These are phyloP conservation scores for Myotis lucifugus DNA, from an alignment of 2,113 vertebrate genomes.

Conservation along the genomic window DNA sequence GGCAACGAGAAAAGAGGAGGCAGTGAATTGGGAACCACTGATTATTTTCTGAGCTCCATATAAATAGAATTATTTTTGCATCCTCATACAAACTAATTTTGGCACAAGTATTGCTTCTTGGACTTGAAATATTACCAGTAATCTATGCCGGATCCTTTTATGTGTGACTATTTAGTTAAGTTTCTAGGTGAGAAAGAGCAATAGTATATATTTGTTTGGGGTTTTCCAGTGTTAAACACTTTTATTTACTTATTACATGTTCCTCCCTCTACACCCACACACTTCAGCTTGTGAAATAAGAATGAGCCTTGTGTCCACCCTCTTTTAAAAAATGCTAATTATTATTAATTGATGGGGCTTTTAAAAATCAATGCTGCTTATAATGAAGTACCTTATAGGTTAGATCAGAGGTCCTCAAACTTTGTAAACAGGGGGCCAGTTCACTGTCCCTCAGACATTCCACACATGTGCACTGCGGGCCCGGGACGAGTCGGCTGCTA, in stretches of 20 bases:
- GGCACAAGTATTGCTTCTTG: background rate
- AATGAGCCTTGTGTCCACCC: background rate
- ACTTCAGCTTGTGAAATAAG: background rate
- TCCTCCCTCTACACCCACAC: background rate
- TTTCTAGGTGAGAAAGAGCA: background rate
- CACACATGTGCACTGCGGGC: no score
- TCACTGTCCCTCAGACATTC: no score
- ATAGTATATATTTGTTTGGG: background rate
- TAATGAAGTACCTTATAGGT: background rate
- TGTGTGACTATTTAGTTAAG: background rate
- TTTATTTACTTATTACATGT: background rate
- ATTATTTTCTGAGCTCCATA: slow-evolving; percentile 25
- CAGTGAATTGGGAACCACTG: background rate
- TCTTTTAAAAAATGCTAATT: background rate
- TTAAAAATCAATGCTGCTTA: slow-evolving; percentile 12
- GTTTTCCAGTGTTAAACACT: slow-evolving; percentile 12
- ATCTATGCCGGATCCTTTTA: background rate
- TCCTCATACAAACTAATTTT: background rate
- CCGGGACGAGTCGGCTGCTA: no score
- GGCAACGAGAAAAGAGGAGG: background rate
- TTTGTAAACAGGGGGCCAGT: no score
- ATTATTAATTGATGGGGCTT: background rate
- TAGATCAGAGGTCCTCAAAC: background rate
- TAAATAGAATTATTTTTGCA: slow-evolving; percentile 37
- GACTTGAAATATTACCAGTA: background rate